These are phyloP conservation scores for Cephus pygmeus DNA, from an alignment of 2,888 invertebrate genomes.

Conservation along the genomic window DNA sequence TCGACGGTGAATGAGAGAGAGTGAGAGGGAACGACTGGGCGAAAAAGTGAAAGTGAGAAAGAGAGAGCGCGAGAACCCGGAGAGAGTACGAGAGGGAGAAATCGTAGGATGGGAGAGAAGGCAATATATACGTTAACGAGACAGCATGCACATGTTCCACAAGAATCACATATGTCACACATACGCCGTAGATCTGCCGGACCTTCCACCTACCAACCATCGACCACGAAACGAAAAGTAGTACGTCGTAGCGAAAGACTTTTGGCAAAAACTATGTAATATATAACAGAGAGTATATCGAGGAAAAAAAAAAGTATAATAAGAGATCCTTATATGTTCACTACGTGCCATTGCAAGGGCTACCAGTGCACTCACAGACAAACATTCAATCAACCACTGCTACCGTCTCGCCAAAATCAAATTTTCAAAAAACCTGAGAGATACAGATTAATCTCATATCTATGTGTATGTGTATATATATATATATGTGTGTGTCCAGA, in stretches of 20 bases:
- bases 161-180: slow-evolving; percentile 51
- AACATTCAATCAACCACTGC: slow-evolving; percentile 64
- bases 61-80: not conserved
- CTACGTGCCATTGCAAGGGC: slow-evolving; percentile 55
- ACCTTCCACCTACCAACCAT: slow-evolving; percentile 54
- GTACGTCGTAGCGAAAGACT: slow-evolving; percentile 9
- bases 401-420: slow-evolving; percentile 34
- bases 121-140: slow-evolving; percentile 2
- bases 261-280: not conserved
- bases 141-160: slow-evolving; percentile 28
- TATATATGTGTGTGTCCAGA: not conserved
- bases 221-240: slow-evolving; percentile 41
- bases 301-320: slow-evolving; percentile 13
- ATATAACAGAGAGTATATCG: slow-evolving; percentile 18
- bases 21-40: not conserved
- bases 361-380: slow-evolving; percentile 66
- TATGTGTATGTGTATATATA: not conserved
- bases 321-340: slow-evolving; percentile 41
- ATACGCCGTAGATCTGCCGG: slow-evolving; percentile 61
- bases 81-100: not conserved
- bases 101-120: slow-evolving; percentile 1
- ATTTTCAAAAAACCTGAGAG: not conserved
- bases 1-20: not conserved
- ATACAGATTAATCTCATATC: not conserved
- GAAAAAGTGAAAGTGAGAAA: not conserved